A percentile compares a stretch with the other conserved stretches of the same genome.
Evolutionary conservation across 2,113 vertebrate genomes (phyloP).

Genomic region (Hippocampus comes): DNA sequence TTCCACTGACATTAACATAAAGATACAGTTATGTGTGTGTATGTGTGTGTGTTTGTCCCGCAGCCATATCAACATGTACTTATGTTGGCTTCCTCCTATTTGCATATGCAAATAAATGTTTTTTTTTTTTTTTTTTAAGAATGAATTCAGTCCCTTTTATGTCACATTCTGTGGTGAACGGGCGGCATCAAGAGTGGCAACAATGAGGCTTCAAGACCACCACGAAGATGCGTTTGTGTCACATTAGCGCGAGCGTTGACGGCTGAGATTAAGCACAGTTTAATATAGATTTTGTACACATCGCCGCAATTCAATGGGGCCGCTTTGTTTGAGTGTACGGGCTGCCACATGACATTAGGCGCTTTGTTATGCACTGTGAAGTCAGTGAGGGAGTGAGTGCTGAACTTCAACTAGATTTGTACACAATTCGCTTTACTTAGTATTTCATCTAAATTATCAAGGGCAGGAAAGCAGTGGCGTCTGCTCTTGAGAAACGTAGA

Average conservation of each 20-base stretch:
- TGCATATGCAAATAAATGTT: constrained; percentile 69
- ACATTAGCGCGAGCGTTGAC: constrained; percentile 55
- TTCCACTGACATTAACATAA: constrained; percentile 71
- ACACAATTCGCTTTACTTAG: neutral
- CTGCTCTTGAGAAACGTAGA: neutral
- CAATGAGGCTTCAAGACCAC: constrained; percentile 59
- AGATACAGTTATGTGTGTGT: constrained; percentile 59
- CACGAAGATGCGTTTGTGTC: constrained; percentile 57
- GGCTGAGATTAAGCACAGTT: constrained; percentile 64
- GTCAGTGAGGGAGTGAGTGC: neutral
- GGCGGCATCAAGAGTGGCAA: constrained; percentile 67
- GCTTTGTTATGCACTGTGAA: neutral
- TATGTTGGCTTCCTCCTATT: constrained; percentile 60
- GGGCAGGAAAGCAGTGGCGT: neutral
- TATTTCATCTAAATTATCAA: neutral
- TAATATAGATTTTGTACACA: constrained; percentile 58
- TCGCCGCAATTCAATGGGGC: constrained; percentile 53
- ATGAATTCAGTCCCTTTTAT: constrained; percentile 64
- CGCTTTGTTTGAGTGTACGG: constrained; percentile 47
- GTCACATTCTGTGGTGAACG: constrained; percentile 67
- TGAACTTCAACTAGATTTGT: neutral
- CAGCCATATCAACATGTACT: constrained; percentile 69
- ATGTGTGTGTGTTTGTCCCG: constrained; percentile 47
- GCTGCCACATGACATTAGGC: constrained; percentile 62
- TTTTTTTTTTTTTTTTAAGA: constrained; percentile 35